Percentiles rank a stretch among this genome's conserved stretches.
Conservation (phyloP, 2,113 vertebrate genomes). For the Strix uralensis region DNA sequence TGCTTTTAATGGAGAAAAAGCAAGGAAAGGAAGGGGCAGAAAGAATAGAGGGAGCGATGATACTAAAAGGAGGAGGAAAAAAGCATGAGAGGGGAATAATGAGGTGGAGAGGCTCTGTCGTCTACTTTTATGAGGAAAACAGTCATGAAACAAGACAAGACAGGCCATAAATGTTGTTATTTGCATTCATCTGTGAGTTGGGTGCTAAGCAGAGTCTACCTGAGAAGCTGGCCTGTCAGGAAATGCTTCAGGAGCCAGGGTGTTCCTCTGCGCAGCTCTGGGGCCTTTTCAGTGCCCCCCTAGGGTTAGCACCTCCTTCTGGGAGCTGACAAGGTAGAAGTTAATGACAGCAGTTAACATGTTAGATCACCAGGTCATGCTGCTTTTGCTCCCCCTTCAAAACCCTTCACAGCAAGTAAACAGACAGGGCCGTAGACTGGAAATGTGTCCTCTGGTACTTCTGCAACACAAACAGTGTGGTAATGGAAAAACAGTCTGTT, state of each 20-base stretch:
- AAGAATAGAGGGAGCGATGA: neutral
- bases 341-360: conserved; percentile 18
- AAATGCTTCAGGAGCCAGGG: neutral
- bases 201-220: neutral
- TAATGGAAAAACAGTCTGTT: conserved; percentile 63
- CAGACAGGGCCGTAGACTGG: neutral
- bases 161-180: neutral
- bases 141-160: neutral
- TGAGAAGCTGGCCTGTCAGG: neutral
- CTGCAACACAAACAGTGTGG: conserved; percentile 34
- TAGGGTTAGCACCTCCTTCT: neutral
- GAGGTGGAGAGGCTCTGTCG: neutral
- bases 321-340: neutral
- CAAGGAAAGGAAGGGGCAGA: neutral
- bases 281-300: neutral
- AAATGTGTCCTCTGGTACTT: conserved; percentile 41
- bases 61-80: neutral
- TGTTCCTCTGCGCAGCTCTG: neutral
- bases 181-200: neutral
- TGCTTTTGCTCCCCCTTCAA: conserved; percentile 12
- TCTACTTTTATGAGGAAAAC: neutral
- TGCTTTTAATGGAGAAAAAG: neutral
- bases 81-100: neutral
- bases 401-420: conserved; percentile 35
- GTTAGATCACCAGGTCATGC: neutral